These are phyloP conservation scores for Recurvirostra avosetta DNA, from an alignment of 2,113 vertebrate genomes.

Conservation along the genomic window DNA sequence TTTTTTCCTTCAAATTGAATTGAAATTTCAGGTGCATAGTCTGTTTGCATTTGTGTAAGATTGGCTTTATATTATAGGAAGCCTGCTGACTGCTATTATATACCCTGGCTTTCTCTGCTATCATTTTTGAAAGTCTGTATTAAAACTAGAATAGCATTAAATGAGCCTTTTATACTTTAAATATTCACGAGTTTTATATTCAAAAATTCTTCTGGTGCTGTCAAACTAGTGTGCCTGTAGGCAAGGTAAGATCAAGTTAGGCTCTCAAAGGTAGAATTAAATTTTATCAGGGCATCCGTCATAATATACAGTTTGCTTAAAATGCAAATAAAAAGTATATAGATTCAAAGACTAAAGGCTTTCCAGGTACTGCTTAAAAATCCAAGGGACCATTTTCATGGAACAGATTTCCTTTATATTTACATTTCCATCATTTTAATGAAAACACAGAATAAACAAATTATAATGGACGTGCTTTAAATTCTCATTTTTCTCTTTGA, in stretches of 20 bases:
- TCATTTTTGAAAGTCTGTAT: constrained; percentile 61
- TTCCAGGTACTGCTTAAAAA: constrained; percentile 64
- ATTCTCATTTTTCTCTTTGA: constrained; percentile 50
- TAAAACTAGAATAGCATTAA: constrained; percentile 73
- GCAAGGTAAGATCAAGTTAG: constrained; percentile 80
- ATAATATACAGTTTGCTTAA: constrained; percentile 78
- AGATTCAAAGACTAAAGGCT: constrained; percentile 69
- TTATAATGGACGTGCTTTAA: constrained; percentile 61
- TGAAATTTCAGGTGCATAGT: constrained; percentile 38
- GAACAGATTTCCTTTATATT: constrained; percentile 66
- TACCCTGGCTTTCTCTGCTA: constrained; percentile 34
- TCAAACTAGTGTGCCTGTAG: constrained; percentile 76
- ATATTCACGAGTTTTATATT: constrained; percentile 79
- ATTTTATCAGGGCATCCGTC: constrained; percentile 79
- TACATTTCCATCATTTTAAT: constrained; percentile 74
- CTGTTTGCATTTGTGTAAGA: constrained; percentile 57
- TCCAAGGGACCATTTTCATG: constrained; percentile 63
- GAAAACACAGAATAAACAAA: constrained; percentile 71
- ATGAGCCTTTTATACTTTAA: constrained; percentile 76
- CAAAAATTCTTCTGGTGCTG: constrained; percentile 75
- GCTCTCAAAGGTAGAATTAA: constrained; percentile 80
- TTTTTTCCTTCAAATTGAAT: constrained; percentile 34
- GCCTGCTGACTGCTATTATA: constrained; percentile 35
- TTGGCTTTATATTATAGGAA: constrained; percentile 58
- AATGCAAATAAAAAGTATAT: constrained; percentile 76